phyloP scores from a whole-genome alignment of 2,797 vertebrate genomes.

The Ambastaia sidthimunki region DNA sequence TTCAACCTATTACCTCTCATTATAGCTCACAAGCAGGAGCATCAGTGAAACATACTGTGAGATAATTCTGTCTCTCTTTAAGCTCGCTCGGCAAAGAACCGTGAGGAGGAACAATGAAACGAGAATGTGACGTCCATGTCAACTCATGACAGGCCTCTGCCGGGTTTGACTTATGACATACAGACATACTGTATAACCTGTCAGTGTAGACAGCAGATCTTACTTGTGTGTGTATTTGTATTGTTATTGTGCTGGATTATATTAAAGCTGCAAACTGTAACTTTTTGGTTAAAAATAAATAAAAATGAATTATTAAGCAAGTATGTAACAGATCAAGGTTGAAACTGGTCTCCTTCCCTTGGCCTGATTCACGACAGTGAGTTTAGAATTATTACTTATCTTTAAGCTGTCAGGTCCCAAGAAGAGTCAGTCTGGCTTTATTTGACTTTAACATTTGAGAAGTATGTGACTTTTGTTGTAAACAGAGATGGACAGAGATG shows the following conservation, averaged over 20 bases:
- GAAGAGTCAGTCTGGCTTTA: no score
- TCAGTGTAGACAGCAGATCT: background rate
- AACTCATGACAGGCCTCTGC: background rate
- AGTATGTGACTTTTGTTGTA: no score
- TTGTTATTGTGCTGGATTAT: background rate
- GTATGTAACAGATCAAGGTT: no score
- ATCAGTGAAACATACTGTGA: slow-evolving; percentile 37
- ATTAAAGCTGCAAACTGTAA: background rate
- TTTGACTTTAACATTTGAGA: no score
- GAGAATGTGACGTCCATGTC: background rate
- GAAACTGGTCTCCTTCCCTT: no score
- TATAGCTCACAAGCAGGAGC: slow-evolving; percentile 14
- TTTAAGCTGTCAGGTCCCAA: no score
- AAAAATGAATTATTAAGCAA: no score
- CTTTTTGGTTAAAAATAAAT: no score
- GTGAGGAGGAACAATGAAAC: slow-evolving; percentile 2
- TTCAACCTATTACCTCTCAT: slow-evolving; percentile 50
- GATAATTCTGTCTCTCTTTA: slow-evolving; percentile 38
- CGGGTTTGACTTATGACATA: background rate
- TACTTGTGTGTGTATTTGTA: background rate
- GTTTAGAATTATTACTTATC: no score
- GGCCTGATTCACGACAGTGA: no score
- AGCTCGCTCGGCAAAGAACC: background rate
- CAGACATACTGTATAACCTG: background rate
- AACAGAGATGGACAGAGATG: no score